Percentiles rank a stretch among this genome's conserved stretches.
Evolutionary conservation across 2,888 invertebrate genomes (phyloP).

Genomic region (Eudemis profundana): DNA sequence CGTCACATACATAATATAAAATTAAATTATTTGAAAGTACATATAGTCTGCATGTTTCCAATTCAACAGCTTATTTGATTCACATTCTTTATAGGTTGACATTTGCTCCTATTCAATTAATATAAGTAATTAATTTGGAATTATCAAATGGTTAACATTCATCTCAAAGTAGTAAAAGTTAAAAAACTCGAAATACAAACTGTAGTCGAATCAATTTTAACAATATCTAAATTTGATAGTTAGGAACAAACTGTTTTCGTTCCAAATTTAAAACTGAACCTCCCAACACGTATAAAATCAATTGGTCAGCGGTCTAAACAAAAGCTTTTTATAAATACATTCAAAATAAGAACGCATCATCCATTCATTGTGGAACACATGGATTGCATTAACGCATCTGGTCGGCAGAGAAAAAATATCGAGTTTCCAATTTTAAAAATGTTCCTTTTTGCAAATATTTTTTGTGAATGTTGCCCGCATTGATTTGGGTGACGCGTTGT

Average conservation of each 20-base stretch:
- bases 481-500: slow-evolving; percentile 58
- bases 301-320: slow-evolving; percentile 44
- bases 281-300: slow-evolving; percentile 41
- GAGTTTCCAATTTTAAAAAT: slow-evolving; percentile 59
- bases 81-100: no score
- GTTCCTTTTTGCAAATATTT: slow-evolving; percentile 57
- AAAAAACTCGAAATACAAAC: no score
- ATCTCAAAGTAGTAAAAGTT: no score
- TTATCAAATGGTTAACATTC: no score
- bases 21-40: no score
- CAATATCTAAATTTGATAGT: background rate
- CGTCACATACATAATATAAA: no score
- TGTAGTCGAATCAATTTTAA: no score
- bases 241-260: background rate
- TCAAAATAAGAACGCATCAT: slow-evolving; percentile 44
- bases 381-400: slow-evolving; percentile 72
- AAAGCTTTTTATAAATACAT: slow-evolving; percentile 44
- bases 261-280: slow-evolving; percentile 26
- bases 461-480: slow-evolving; percentile 53
- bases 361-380: slow-evolving; percentile 57
- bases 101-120: no score
- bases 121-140: no score
- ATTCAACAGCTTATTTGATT: no score
- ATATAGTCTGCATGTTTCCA: no score
- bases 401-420: slow-evolving; percentile 63